Evolutionary conservation across 30 jellyfish, hydroid and myxozoan genomes (phyloP).

Genomic region (Sanderia malayensis): DNA sequence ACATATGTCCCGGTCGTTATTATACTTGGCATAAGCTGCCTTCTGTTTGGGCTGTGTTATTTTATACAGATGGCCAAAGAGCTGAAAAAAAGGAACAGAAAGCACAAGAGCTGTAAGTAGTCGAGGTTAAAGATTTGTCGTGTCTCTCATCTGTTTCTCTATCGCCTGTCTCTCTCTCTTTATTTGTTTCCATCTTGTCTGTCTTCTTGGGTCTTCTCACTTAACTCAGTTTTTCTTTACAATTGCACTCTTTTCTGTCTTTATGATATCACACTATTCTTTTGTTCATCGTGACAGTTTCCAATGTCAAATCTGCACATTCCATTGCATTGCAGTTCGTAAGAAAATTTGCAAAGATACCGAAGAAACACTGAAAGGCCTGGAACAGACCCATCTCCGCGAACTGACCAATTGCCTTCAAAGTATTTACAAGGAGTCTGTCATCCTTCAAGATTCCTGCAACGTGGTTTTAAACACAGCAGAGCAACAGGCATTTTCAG

Average conservation of each 20-base stretch:
- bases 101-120: neutral
- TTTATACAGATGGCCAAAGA: neutral
- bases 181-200: no score
- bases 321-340: neutral
- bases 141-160: no score
- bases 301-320: no score
- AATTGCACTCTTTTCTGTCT: no score
- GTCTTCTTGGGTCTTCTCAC: no score
- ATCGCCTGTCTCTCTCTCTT: no score
- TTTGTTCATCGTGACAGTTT: no score
- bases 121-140: no score
- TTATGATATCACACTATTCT: no score
- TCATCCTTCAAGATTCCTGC: constrained; percentile 6
- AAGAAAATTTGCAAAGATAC: neutral
- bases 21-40: constrained; percentile 1
- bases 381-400: neutral
- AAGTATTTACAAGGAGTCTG: neutral
- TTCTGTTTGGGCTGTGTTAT: constrained; percentile 5
- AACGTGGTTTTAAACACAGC: neutral
- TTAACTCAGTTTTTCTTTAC: no score
- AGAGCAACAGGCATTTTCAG: neutral
- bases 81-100: neutral
- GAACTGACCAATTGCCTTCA: constrained; percentile 15
- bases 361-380: neutral
- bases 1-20: neutral